These are phyloP conservation scores for Nesoenas mayeri DNA, from an alignment of 2,113 vertebrate genomes.

Conservation along the genomic window DNA sequence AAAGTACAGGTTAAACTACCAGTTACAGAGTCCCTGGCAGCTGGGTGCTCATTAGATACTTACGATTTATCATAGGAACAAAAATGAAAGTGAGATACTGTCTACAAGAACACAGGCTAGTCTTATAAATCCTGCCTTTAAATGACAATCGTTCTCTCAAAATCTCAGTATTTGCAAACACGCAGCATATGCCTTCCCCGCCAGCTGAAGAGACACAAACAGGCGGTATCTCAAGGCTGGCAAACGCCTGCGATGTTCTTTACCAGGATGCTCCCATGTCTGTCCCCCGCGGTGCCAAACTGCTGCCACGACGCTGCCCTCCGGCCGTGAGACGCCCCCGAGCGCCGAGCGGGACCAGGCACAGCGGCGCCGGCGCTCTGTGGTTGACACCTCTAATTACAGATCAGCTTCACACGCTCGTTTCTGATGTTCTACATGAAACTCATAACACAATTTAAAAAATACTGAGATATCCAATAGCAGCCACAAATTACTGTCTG, in stretches of 20 bases:
- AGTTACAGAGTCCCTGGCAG: not conserved
- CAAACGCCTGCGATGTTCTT: too few species aligned
- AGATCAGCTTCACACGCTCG: not conserved
- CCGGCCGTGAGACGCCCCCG: too few species aligned
- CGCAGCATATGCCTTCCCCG: too few species aligned
- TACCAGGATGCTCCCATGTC: not conserved
- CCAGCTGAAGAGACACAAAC: not conserved
- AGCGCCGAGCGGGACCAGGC: not conserved
- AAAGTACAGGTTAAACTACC: not conserved
- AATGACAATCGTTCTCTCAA: not conserved
- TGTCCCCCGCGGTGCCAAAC: not conserved
- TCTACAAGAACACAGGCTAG: not conserved
- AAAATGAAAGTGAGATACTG: not conserved
- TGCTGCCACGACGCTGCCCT: not conserved
- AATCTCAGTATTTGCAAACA: not conserved
- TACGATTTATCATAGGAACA: not conserved
- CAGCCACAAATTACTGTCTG: not conserved
- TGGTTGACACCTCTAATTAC: slow-evolving; percentile 35
- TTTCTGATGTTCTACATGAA: not conserved
- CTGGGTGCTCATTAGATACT: not conserved
- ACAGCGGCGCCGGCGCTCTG: not conserved
- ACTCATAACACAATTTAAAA: not conserved
- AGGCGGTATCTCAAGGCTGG: not conserved
- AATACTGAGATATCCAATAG: not conserved
- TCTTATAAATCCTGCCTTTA: not conserved